These are phyloP conservation scores for Osmerus mordax DNA, from an alignment of 2,113 vertebrate species.

Conservation along the genomic window DNA sequence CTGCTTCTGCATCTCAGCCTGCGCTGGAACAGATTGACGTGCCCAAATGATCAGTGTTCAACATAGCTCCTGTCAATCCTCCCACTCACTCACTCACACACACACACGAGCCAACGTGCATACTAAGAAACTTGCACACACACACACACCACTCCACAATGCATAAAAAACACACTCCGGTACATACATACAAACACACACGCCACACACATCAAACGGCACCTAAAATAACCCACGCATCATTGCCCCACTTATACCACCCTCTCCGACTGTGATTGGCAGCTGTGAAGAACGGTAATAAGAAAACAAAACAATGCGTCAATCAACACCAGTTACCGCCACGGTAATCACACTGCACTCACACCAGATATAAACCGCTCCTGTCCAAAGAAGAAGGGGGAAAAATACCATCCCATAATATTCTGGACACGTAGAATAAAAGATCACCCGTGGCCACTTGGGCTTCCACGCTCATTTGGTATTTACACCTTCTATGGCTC, in stretches of 20 bases:
- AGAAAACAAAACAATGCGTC: slow-evolving; percentile 53
- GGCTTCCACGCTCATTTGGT: not conserved
- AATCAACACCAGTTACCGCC: slow-evolving; percentile 41
- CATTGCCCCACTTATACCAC: slow-evolving; percentile 57
- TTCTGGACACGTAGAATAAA: not conserved
- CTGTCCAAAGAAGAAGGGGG: no score
- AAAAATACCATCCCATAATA: not conserved
- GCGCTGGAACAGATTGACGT: slow-evolving; percentile 37
- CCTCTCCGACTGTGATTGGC: slow-evolving; percentile 44
- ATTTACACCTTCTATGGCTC: not conserved
- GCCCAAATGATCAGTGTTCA: slow-evolving; percentile 51
- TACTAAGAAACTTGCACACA: not conserved
- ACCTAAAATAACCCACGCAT: slow-evolving; percentile 65
- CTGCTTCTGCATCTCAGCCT: slow-evolving; percentile 34
- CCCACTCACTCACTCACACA: slow-evolving; percentile 31
- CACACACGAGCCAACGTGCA: slow-evolving; percentile 5
- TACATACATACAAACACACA: slow-evolving; percentile 26
- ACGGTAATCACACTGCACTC: not conserved
- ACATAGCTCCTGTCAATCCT: slow-evolving; percentile 55
- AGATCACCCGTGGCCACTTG: not conserved
- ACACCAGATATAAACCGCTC: no score
- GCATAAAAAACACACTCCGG: no score
- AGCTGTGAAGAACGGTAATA: slow-evolving; percentile 46
- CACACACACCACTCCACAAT: slow-evolving; percentile 1
- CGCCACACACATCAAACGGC: slow-evolving; percentile 36